Evolutionary conservation across 2,888 invertebrate genomes (phyloP).

Genomic region (Masnerella sp.): DNA sequence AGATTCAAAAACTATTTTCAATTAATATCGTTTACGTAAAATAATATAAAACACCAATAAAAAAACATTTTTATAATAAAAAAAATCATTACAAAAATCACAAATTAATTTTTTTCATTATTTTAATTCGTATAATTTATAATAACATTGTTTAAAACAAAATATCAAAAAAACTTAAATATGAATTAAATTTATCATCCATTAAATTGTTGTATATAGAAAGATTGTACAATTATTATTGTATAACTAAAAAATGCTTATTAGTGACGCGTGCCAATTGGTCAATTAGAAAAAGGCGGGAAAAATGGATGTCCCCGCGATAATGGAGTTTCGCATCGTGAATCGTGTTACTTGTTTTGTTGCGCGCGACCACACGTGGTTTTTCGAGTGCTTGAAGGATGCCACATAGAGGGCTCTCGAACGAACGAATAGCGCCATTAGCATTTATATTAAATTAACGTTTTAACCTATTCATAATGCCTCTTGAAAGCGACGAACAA

Average conservation of each 20-base stretch:
- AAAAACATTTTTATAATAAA: too few species aligned
- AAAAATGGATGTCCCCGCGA: conserved; percentile 23
- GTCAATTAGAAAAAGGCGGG: conserved; percentile 28
- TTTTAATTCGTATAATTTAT: too few species aligned
- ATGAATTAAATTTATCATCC: too few species aligned
- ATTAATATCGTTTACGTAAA: too few species aligned
- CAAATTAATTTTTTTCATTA: too few species aligned
- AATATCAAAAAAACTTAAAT: too few species aligned
- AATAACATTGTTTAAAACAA: too few species aligned
- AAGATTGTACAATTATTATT: too few species aligned
- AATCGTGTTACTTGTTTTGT: conserved; percentile 37
- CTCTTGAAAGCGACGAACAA: conserved; percentile 26
- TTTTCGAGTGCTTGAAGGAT: conserved; percentile 52
- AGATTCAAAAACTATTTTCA: too few species aligned
- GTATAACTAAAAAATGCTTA: neutral
- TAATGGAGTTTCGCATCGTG: conserved; percentile 42
- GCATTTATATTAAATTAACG: conserved; percentile 69
- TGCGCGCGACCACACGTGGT: conserved; percentile 54
- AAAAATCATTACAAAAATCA: too few species aligned
- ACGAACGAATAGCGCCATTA: conserved; percentile 62
- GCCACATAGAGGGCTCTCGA: conserved; percentile 41
- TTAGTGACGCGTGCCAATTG: conserved; percentile 2
- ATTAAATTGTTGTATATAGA: too few species aligned
- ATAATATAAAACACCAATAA: too few species aligned
- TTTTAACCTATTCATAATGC: conserved; percentile 61